phyloP scores from a whole-genome alignment of 1,140 invertebrate species.

The Ips typographus region DNA sequence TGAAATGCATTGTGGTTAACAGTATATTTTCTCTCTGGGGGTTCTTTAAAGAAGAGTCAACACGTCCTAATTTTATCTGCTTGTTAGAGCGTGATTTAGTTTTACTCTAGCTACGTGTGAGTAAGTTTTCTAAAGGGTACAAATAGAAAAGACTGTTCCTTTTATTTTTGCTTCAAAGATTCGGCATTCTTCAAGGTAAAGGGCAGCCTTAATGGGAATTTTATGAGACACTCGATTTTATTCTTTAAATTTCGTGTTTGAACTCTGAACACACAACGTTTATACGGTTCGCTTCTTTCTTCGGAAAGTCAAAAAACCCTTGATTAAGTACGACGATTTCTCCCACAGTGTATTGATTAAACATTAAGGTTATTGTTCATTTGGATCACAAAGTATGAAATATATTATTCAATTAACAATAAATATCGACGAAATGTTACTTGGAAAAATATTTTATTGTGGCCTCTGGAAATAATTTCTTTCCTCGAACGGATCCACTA shows the following conservation, averaged over 20 bases:
- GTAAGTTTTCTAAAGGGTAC: slow-evolving; percentile 5
- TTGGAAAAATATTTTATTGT: slow-evolving; percentile 6
- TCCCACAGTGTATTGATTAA: background rate
- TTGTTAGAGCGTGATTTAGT: slow-evolving; percentile 20
- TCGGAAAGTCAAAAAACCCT: too few relatives aligned
- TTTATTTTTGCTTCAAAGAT: slow-evolving; percentile 10
- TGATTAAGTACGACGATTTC: background rate
- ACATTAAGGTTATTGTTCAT: slow-evolving; percentile 4
- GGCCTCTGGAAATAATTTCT: background rate
- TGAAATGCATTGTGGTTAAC: slow-evolving; percentile 7
- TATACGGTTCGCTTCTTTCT: background rate
- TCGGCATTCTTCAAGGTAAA: background rate
- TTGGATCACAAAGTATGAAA: background rate
- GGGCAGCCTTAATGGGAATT: slow-evolving; percentile 1
- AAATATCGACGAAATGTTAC: background rate
- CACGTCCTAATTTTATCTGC: slow-evolving; percentile 23
- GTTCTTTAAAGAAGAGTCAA: slow-evolving; percentile 14
- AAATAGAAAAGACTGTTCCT: slow-evolving; percentile 9
- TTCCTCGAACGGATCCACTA: slow-evolving; percentile 1
- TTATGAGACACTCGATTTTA: slow-evolving; percentile 4
- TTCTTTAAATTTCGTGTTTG: background rate
- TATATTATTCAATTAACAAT: slow-evolving; percentile 4
- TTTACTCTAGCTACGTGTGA: slow-evolving; percentile 9
- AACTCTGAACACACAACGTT: background rate
- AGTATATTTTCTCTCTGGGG: slow-evolving; percentile 14